These are phyloP conservation scores for Cryptophagus acutangulus DNA, from an alignment of 2,888 invertebrate genomes.

Conservation along the genomic window DNA sequence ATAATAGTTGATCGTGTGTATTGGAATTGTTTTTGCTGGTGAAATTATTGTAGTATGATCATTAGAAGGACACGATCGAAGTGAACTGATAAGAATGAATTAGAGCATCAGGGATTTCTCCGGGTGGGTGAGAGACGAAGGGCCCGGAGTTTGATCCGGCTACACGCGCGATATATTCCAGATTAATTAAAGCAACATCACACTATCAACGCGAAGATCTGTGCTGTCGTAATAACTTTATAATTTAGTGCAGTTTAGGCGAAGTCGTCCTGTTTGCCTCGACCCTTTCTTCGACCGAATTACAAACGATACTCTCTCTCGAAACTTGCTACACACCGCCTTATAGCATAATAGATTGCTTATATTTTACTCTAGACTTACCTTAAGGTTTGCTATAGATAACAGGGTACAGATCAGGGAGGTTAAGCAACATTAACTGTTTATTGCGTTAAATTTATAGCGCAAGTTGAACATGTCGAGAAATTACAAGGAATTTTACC, in stretches of 20 bases:
- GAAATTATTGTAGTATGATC: no score
- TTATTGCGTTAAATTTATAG: constrained; percentile 43
- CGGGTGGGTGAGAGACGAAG: constrained; percentile 7
- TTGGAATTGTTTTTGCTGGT: no score
- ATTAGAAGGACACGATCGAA: no score
- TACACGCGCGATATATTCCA: constrained; percentile 47
- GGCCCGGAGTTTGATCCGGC: constrained; percentile 22
- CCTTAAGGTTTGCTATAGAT: constrained; percentile 43
- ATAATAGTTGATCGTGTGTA: no score
- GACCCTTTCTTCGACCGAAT: constrained; percentile 38
- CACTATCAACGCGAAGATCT: constrained; percentile 51
- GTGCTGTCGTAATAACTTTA: constrained; percentile 52
- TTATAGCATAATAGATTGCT: constrained; percentile 46
- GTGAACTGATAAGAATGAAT: background rate
- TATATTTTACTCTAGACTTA: constrained; percentile 43
- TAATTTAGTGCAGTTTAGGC: constrained; percentile 50
- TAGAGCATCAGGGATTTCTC: background rate
- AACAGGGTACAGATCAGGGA: constrained; percentile 43
- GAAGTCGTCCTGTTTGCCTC: constrained; percentile 23
- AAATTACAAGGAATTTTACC: no score
- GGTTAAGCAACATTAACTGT: constrained; percentile 51
- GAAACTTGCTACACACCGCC: constrained; percentile 28
- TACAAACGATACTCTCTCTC: constrained; percentile 33
- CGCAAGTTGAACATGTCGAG: constrained; percentile 25
- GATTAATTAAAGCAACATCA: constrained; percentile 51